phyloP scores from a whole-genome alignment of 2,113 vertebrate genomes.

The Myotis brandtii region DNA sequence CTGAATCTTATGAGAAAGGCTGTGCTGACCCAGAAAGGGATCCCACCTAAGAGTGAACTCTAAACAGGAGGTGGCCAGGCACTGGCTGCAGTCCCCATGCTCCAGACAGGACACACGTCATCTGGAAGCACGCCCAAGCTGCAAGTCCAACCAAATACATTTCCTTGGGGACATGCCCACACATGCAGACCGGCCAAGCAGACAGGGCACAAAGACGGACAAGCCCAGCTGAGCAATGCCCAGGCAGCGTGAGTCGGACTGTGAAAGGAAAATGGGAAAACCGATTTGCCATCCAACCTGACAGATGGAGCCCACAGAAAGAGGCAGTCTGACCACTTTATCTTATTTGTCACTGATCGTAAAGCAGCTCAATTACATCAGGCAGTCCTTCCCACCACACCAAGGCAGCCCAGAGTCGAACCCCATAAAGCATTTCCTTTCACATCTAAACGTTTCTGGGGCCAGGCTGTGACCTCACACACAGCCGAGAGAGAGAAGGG shows the following conservation, averaged over 20 bases:
- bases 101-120: too few relatives aligned
- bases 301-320: neutral
- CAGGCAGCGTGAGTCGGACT: neutral
- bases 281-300: rapidly evolving
- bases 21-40: neutral
- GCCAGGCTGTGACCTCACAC: neutral
- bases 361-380: neutral
- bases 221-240: neutral
- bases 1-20: neutral
- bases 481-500: neutral
- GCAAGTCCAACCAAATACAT: neutral
- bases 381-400: neutral
- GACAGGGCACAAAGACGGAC: neutral
- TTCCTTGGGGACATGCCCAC: neutral
- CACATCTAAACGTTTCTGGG: too few relatives aligned
- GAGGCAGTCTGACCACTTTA: neutral
- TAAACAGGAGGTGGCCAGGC: rapidly evolving
- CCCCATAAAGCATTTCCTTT: neutral
- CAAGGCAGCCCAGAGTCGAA: neutral
- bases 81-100: neutral
- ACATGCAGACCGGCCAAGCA: neutral
- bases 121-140: rapidly evolving
- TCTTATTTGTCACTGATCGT: neutral
- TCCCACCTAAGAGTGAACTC: neutral
- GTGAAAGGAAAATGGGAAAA: neutral